A percentile compares a stretch with the other conserved stretches of the same genome.
Conservation (phyloP, 2,888 invertebrate species). For the Petrolisthes cinctipes region DNA sequence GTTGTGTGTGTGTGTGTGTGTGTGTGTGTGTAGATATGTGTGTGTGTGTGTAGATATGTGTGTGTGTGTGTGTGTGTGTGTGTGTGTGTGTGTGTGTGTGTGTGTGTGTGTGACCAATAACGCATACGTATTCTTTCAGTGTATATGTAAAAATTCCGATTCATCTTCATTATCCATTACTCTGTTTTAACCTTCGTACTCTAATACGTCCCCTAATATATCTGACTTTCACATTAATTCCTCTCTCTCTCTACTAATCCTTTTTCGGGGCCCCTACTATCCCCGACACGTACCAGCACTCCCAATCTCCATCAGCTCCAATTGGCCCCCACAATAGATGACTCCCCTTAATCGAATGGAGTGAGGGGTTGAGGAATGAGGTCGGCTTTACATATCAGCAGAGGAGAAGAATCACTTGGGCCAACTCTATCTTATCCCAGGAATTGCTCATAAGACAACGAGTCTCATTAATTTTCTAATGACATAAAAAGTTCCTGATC, state of each 20-base stretch:
- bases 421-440: no score
- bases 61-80: conserved; percentile 26
- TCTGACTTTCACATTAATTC: background rate
- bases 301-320: no score
- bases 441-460: no score
- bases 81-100: conserved; percentile 12
- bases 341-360: background rate
- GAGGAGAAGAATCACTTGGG: no score
- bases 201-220: background rate
- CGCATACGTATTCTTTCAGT: no score
- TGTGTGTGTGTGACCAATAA: background rate
- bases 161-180: background rate
- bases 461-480: no score
- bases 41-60: conserved; percentile 24
- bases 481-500: no score
- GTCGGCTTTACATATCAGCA: no score
- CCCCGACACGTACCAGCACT: background rate
- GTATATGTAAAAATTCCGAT: background rate
- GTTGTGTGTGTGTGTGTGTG: conserved; percentile 24
- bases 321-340: no score
- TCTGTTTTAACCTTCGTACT: background rate
- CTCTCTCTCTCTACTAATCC: background rate
- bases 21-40: conserved; percentile 17
- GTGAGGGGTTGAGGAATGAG: no score
- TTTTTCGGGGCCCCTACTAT: background rate